Percentiles rank a stretch among this genome's conserved stretches.
Evolutionary conservation across 2,113 vertebrate species (phyloP).

Genomic region (Callochromis pleurospilus): DNA sequence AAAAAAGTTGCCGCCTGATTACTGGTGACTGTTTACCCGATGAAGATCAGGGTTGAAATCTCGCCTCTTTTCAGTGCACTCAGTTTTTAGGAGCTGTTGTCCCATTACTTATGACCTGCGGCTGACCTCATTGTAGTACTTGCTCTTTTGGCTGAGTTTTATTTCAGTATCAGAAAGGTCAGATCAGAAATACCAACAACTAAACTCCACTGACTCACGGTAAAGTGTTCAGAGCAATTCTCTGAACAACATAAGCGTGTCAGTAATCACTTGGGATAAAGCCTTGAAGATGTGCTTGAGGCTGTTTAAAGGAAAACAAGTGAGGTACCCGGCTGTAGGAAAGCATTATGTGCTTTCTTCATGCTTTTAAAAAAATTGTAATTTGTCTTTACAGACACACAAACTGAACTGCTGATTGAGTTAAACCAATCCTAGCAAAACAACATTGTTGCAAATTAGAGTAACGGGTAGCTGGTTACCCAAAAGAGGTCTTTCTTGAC

Average conservation of each 20-base stretch:
- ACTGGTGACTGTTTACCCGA: not conserved
- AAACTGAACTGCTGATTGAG: not conserved
- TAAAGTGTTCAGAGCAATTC: not conserved
- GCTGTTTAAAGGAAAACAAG: not conserved
- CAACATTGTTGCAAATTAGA: not conserved
- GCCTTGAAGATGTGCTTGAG: not conserved
- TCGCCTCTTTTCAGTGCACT: not conserved
- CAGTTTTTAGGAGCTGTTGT: not conserved
- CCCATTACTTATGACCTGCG: not conserved
- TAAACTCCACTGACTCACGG: not conserved
- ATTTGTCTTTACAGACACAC: not conserved
- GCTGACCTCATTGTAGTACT: not conserved
- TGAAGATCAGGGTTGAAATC: not conserved
- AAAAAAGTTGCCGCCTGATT: not conserved
- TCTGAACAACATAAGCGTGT: not conserved
- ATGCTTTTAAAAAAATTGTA: not conserved
- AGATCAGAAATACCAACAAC: not conserved
- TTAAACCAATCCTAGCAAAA: not conserved
- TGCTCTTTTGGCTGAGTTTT: not conserved
- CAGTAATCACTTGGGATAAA: slow-evolving; percentile 7
- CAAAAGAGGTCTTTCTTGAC: not conserved
- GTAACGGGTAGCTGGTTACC: not conserved
- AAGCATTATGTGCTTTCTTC: not conserved
- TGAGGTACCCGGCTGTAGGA: not conserved
- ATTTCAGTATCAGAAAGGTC: not conserved